Percentiles rank a stretch among this genome's conserved stretches.
phyloP scores from a whole-genome alignment of 2,797 vertebrate species.

The Toxotes lorentzi region DNA sequence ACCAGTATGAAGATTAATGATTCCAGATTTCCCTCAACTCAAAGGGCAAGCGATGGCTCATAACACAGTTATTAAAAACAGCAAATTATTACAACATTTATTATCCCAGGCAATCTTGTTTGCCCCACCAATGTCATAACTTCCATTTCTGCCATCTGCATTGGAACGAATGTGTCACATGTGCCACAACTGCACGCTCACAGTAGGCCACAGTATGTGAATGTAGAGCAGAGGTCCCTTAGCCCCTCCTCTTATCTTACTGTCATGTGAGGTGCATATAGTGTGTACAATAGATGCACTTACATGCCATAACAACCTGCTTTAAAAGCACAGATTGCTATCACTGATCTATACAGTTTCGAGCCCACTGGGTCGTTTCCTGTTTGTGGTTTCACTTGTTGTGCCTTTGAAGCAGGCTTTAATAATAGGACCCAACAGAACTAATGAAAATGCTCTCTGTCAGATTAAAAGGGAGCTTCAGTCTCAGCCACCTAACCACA shows the following conservation, averaged over 20 bases:
- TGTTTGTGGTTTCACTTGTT: slow-evolving; percentile 86
- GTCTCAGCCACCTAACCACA: slow-evolving; percentile 80
- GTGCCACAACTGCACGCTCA: slow-evolving; percentile 49
- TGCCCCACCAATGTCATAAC: slow-evolving; percentile 79
- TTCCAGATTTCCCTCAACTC: slow-evolving; percentile 80
- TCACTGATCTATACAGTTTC: slow-evolving; percentile 67
- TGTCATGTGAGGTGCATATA: slow-evolving; percentile 46
- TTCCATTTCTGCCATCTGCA: slow-evolving; percentile 77
- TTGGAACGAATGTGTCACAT: slow-evolving; percentile 79
- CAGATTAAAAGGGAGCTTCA: slow-evolving; percentile 87
- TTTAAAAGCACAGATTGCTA: slow-evolving; percentile 60
- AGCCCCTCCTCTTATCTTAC: slow-evolving; percentile 29
- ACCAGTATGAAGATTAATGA: slow-evolving; percentile 78
- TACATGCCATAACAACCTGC: slow-evolving; percentile 46
- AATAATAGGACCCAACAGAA: slow-evolving; percentile 87
- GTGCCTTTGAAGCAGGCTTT: slow-evolving; percentile 84
- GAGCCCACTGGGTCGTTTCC: slow-evolving; percentile 81
- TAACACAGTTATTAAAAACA: slow-evolving; percentile 84
- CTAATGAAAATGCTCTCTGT: slow-evolving; percentile 87
- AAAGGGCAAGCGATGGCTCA: slow-evolving; percentile 76
- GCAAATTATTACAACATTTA: slow-evolving; percentile 84
- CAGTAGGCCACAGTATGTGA: slow-evolving; percentile 28
- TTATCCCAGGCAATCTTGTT: slow-evolving; percentile 74
- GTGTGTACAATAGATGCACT: slow-evolving; percentile 43
- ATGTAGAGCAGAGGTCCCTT: slow-evolving; percentile 41